Percentiles rank a stretch among this genome's conserved stretches.
Conservation (phyloP, 2,113 vertebrate genomes). For the Tympanuchus pallidicinctus region DNA sequence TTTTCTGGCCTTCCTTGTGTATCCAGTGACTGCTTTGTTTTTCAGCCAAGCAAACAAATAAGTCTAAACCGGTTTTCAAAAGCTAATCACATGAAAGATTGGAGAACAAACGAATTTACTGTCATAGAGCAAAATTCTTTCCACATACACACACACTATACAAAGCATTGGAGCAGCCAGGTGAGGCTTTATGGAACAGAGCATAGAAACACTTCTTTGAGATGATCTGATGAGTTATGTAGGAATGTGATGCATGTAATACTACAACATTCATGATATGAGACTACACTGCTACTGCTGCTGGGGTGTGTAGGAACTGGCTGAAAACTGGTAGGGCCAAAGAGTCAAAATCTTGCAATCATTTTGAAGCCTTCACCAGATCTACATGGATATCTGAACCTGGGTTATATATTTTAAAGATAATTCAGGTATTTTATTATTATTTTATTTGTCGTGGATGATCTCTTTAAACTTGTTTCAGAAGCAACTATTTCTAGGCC, state of each 20-base stretch:
- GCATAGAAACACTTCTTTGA: neutral
- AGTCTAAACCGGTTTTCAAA: neutral
- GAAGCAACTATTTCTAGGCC: neutral
- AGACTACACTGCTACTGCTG: neutral
- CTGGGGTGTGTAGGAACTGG: fast-evolving
- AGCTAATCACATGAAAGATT: neutral
- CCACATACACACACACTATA: fast-evolving
- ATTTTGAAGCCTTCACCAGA: neutral
- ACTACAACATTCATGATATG: fast-evolving
- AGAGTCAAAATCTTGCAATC: neutral
- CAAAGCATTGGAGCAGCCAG: neutral
- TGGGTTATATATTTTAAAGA: neutral
- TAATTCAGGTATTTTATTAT: fast-evolving
- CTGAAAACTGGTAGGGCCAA: neutral
- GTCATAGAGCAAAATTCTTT: neutral
- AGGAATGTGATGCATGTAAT: neutral
- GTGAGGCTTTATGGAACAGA: neutral
- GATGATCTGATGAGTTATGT: neutral
- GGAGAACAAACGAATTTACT: neutral
- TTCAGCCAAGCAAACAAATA: neutral
- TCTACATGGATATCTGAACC: neutral
- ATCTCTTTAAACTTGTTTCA: neutral
- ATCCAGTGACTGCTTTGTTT: neutral
- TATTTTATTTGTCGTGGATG: neutral
- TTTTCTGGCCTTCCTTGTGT: neutral